A percentile compares a stretch with the other conserved stretches of the same genome.
Evolutionary conservation across 2,888 invertebrate species (phyloP).

Genomic region (Druceiella hillmani): DNA sequence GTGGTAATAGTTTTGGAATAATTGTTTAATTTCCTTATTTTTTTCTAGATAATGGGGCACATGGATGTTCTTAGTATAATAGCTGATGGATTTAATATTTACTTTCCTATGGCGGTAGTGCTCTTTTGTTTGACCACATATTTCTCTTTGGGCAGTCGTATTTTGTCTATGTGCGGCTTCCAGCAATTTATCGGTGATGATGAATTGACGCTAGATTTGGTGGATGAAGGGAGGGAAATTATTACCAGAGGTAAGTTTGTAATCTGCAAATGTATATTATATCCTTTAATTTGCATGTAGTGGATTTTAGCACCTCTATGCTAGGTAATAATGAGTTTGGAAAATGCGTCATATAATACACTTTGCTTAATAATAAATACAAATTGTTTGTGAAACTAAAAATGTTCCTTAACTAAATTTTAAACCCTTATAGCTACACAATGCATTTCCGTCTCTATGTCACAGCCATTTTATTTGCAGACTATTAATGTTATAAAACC

Average conservation of each 20-base stretch:
- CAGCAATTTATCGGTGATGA: constrained; percentile 97
- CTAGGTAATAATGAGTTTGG: no score
- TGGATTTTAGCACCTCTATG: no score
- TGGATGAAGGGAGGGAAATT: constrained; percentile 90
- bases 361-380: no score
- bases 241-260: constrained; percentile 70
- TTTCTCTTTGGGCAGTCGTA: constrained; percentile 86
- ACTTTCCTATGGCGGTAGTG: constrained; percentile 96
- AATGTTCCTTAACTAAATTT: no score
- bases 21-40: constrained; percentile 16
- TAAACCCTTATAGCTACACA: no score
- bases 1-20: background rate
- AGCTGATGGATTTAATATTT: constrained; percentile 97
- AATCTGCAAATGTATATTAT: background rate
- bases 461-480: no score
- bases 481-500: no score
- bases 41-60: constrained; percentile 88
- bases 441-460: no score
- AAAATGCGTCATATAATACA: no score
- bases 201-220: constrained; percentile 87
- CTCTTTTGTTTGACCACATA: constrained; percentile 87
- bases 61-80: constrained; percentile 98
- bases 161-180: constrained; percentile 87
- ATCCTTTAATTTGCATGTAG: constrained; percentile 4
- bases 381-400: no score